Conservation (phyloP, 2,888 invertebrate species). For the Leucoptera coffeella region DNA sequence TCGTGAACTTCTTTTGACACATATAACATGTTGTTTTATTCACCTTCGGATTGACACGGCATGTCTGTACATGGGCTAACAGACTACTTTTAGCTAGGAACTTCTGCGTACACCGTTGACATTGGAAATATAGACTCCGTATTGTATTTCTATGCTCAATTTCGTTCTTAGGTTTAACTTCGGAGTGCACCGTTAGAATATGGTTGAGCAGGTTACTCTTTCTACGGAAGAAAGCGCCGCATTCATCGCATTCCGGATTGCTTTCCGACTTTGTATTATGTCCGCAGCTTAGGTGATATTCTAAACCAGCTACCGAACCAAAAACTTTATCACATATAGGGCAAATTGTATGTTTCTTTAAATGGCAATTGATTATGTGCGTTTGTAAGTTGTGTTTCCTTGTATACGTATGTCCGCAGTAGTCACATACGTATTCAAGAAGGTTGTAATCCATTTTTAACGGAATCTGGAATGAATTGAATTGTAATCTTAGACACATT, state of each 20-base stretch:
- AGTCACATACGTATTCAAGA: conserved; percentile 17
- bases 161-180: conserved; percentile 19
- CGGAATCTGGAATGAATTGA: too few relatives aligned
- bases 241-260: conserved; percentile 29
- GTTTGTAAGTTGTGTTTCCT: conserved; percentile 29
- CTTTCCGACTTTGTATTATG: conserved; percentile 22
- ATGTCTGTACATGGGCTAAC: conserved; percentile 18
- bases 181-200: conserved; percentile 28
- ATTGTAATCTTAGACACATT: too few relatives aligned
- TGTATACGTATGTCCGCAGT: conserved; percentile 25
- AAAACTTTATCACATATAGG: conserved; percentile 22
- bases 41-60: conserved; percentile 12
- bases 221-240: conserved; percentile 27
- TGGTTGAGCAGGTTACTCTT: conserved; percentile 33
- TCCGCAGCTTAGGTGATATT: conserved; percentile 18
- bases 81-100: conserved; percentile 22
- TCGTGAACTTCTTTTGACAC: conserved; percentile 23
- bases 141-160: conserved; percentile 28
- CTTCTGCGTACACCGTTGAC: conserved; percentile 19
- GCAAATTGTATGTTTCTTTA: conserved; percentile 18
- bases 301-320: conserved; percentile 20
- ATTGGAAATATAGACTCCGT: conserved; percentile 22
- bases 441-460: too few relatives aligned
- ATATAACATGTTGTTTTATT: conserved; percentile 15
- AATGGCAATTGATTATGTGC: conserved; percentile 30